Evolutionary conservation across 2,113 vertebrate genomes (phyloP).

Genomic region (Hepsetus odoe): DNA sequence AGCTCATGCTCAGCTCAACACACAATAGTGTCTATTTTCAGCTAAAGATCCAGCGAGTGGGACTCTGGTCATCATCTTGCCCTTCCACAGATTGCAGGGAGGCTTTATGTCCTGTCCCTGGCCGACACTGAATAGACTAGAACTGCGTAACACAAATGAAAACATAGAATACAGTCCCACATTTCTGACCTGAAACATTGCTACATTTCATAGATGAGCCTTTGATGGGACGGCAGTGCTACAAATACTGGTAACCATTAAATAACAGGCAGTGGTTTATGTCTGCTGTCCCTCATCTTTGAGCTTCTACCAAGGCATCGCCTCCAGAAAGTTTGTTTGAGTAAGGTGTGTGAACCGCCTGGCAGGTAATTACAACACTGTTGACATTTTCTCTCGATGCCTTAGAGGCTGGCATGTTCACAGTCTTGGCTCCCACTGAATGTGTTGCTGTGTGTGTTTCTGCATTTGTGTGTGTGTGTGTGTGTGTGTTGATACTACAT

Average conservation of each 20-base stretch:
- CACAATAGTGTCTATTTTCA: neutral
- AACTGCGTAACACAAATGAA: no score
- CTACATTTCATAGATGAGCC: no score
- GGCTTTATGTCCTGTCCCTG: no score
- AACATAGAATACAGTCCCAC: no score
- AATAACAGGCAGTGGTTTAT: no score
- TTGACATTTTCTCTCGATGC: constrained; percentile 19
- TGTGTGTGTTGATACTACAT: neutral
- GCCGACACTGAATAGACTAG: no score
- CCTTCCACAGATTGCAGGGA: neutral
- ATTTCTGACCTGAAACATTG: no score
- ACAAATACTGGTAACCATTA: no score
- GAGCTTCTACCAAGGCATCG: neutral
- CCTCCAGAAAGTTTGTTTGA: neutral
- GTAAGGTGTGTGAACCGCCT: neutral
- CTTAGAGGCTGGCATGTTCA: neutral
- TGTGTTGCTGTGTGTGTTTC: neutral
- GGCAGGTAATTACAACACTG: constrained; percentile 14
- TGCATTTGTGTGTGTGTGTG: neutral
- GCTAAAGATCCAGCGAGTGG: neutral
- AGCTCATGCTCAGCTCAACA: neutral
- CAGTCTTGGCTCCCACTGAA: neutral
- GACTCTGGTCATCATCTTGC: neutral
- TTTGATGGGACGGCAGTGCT: no score
- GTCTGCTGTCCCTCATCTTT: no score